phyloP scores from a whole-genome alignment of 2,888 invertebrate species.

The Acleris sparsana region DNA sequence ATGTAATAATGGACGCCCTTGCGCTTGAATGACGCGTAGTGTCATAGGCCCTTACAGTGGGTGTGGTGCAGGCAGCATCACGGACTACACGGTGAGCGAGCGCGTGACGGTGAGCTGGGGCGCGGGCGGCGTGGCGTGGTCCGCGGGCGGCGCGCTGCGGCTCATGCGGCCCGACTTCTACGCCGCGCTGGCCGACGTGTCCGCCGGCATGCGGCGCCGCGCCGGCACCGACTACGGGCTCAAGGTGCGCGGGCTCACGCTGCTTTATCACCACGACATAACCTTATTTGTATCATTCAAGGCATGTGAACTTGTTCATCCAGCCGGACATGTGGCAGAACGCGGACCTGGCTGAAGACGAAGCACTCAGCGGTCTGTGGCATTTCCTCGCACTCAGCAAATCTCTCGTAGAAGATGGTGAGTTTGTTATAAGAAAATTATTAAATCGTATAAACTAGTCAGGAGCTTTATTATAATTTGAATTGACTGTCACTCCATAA shows the following conservation, averaged over 20 bases:
- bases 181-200: background rate
- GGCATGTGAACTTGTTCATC: conserved; percentile 40
- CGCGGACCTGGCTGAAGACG: conserved; percentile 90
- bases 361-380: conserved; percentile 91
- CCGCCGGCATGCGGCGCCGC: background rate
- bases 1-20: too few relatives aligned
- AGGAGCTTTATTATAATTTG: too few relatives aligned
- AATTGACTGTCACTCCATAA: too few relatives aligned
- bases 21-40: too few relatives aligned
- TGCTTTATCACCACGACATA: too few relatives aligned
- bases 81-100: conserved; percentile 91
- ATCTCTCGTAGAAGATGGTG: conserved; percentile 87
- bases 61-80: conserved; percentile 79
- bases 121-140: conserved; percentile 72
- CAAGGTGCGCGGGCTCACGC: too few relatives aligned
- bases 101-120: conserved; percentile 93
- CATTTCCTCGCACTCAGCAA: conserved; percentile 90
- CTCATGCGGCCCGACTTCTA: background rate
- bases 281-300: background rate
- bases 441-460: background rate
- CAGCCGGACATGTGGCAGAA: conserved; percentile 90
- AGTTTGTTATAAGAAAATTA: conserved; percentile 38
- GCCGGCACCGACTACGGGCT: background rate
- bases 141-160: conserved; percentile 2
- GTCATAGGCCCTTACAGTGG: too few relatives aligned